Evolutionary conservation across 2,888 invertebrate genomes (phyloP), one percentile per base, ranked within the genome.

Genomic region (Hypsopygia costalis): DNA sequence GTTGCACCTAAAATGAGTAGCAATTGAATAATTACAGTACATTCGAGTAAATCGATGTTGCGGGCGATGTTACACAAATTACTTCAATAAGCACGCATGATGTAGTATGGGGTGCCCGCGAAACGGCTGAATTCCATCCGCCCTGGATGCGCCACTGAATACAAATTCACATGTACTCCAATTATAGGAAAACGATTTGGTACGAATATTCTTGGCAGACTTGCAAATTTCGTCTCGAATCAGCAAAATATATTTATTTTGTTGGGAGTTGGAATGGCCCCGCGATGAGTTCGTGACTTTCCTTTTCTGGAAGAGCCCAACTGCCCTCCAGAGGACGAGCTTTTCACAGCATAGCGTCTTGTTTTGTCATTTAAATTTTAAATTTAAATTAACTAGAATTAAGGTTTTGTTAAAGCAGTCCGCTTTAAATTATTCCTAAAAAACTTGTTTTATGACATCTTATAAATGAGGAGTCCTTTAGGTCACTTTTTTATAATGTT

Each of bases 181-280:
- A 88, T 88, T 88, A 88, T 87, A 87, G 87, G 87, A 88, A 88
- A 88, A 88, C 87, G 87, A 88, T 88, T 87, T 87, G 82, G 77
- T 86, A 85, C 78, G 81, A 86, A 88, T 87, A 86, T 87, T 86
- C 86, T 87, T 87, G 87, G 87, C 87, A 86, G 83, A 88, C 85
- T 88, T 88, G 87, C 87, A 88, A 87, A 87, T 87, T 83, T 82
- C 69, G 72, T 65, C 77, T 79, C 67, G 80, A 86, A 86, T 87
- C 87, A 82, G 80, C 86, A 69, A 83, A 83, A 86, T 81, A 85
- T 83, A 86, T 85, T 86, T 87, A 87, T 87, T 86, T 88, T 80
- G 81, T 81, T 81, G 69, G 64, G 69, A 77, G 71, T 73, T 69
- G 61, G 68, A 71, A 79, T 69, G 71, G 74, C 59, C 69, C 69